phyloP scores from a whole-genome alignment of 2,797 vertebrate genomes.

The Lacerta bilineata region DNA sequence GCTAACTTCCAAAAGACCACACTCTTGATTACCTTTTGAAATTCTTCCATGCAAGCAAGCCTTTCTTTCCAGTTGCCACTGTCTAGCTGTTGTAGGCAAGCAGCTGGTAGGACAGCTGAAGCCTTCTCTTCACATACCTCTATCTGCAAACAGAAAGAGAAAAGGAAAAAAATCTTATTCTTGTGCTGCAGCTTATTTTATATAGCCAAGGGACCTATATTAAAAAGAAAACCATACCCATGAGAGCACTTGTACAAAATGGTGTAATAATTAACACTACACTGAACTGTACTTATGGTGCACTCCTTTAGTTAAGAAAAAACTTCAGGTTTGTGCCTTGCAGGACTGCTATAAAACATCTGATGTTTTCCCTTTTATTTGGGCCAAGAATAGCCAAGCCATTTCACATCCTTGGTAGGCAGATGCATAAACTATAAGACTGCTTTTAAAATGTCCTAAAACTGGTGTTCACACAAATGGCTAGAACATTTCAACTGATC shows the following conservation, averaged over 20 bases:
- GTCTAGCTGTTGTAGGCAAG: conserved; percentile 93
- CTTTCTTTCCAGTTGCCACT: conserved; percentile 98
- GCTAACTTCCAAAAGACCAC: background rate
- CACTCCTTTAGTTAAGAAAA: background rate
- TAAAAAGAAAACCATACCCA: background rate
- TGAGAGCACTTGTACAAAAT: background rate
- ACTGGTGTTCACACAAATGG: background rate
- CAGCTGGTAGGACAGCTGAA: conserved; percentile 89
- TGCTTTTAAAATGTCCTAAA: background rate
- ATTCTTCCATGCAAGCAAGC: conserved; percentile 98
- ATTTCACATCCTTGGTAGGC: background rate
- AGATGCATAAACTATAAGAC: background rate
- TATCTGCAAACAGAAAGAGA: conserved; percentile 77
- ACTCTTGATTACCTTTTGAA: conserved; percentile 88
- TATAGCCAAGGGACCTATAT: background rate
- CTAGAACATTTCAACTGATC: background rate
- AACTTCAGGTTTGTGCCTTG: background rate
- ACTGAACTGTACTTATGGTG: background rate
- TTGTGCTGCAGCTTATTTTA: fast-evolving
- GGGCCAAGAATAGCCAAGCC: background rate
- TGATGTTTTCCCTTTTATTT: background rate
- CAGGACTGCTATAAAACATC: background rate
- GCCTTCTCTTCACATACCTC: conserved; percentile 95
- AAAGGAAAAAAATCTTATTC: background rate
- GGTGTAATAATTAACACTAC: background rate